Evolutionary conservation across 2,113 vertebrate species (phyloP).

Genomic region (Pteronura brasiliensis): DNA sequence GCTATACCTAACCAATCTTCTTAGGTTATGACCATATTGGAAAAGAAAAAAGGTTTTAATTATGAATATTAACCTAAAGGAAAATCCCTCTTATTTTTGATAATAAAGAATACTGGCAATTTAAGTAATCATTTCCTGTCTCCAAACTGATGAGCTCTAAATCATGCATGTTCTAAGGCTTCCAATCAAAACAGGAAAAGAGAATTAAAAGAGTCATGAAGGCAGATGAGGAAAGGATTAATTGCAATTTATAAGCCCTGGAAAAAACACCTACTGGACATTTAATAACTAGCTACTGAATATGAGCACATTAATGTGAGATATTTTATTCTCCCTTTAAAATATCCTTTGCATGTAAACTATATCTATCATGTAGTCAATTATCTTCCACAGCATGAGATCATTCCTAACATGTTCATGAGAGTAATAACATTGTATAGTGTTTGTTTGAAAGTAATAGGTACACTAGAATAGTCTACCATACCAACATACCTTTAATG

Average conservation of each 20-base stretch:
- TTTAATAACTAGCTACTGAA: background rate
- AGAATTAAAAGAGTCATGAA: background rate
- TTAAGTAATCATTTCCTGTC: background rate
- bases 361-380: conserved; percentile 15
- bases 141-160: background rate
- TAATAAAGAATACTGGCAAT: background rate
- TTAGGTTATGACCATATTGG: background rate
- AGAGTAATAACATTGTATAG: conserved; percentile 6
- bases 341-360: conserved; percentile 45
- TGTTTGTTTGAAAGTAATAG: conserved; percentile 40
- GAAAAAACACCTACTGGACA: background rate
- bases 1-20: background rate
- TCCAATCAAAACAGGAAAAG: background rate
- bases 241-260: background rate
- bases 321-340: conserved; percentile 31
- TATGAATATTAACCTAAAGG: background rate
- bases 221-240: conserved; percentile 17
- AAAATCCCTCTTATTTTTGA: background rate
- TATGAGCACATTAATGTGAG: background rate
- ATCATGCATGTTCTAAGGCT: background rate
- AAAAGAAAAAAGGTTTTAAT: background rate
- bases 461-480: background rate
- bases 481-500: conserved; percentile 6
- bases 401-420: background rate
- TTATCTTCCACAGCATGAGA: conserved; percentile 54